Evolutionary conservation across 2,797 vertebrate species (phyloP), one percentile per base, ranked within the genome.

Genomic region (Podargus strigoides): DNA sequence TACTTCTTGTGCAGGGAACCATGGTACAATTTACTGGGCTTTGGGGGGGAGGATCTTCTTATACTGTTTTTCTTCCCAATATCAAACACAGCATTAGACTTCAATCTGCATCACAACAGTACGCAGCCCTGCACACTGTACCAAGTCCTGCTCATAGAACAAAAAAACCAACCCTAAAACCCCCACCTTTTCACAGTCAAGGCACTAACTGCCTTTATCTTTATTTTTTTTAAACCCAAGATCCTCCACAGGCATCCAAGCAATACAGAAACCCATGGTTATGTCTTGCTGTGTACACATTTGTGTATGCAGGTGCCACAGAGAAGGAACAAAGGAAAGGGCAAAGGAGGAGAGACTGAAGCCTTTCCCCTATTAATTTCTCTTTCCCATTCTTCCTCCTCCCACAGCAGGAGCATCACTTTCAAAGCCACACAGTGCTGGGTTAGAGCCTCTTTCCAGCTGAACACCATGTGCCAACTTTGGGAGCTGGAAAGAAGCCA

Each of bases 401-500:
- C 20, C 60, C 70, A 4, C 81, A 66, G 58, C 70, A 32, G 2
- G 1, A 68, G 72, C 82, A 85, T 37, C 76, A 1, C 66, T 39
- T 14, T 23, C 92, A 77, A 32, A 59, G 75, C 41, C 73, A 5
- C 0, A 0, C n/a, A 16, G 86, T 3, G 39, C 78, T 42, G 50
- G 1, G 22, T 28, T 39, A 32, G 41, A 79, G 63, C 1, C 0
- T 41, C 86, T 26, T 42, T 55, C 62, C 96, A 92, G 88, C 86
- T 85, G 47, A 85, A 4, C 87, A 17, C 39, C 90, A 4, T 4
- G 80, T 55, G 94, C 84, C 92, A 87, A 49, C 77, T 9, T 1
- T 2, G 49, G 62, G 60, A 83, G 42, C 1, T 94, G 94, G 91
- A 89, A 52, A 32, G 52, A 4, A 76, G 94, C 94, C 94, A 89